Base-by-base conservation (phyloP, 2,797 vertebrate species). In the Acrossocheilus fasciatus region DNA sequence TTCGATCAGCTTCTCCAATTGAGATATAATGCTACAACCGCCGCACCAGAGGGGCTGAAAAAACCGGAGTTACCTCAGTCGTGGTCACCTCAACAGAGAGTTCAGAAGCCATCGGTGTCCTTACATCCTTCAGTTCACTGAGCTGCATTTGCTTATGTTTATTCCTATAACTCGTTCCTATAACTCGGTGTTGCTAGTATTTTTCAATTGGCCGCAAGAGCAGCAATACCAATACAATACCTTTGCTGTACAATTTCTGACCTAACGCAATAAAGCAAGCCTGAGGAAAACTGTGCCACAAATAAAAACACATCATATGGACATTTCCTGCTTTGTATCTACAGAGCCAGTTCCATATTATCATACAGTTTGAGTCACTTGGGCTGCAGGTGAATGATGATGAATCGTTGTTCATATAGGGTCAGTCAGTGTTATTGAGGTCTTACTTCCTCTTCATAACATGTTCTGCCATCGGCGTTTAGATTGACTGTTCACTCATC, bases 361-460 rank as follows among this genome's bases (percentile, higher is more conserved):
- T 85, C 36, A 79, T 85, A 70, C 45, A 41, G 4, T 69, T 84
- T 75, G 45, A 76, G 59, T 39, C 59, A 84, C 30, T 39, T 59
- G 68, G 26, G 68, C 68, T 72, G 68, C 20, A 72, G 50, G 52
- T 86, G 84, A 86, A 73, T 86, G 54, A 73, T 80, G 77, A 81
- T 10, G 39, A 62, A 83, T 84, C 2, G 3, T 34, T 78, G 81
- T 45, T 75, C 36, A 76, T 62, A 66, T 52, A 15, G 41, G 54
- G 84, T 81, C 77, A 50, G 84, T 81, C 68, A 74, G 15, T 73
- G 20, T 80, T 81, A 81, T 73, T 80, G 76, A 81, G 84, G 68
- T 86, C 54, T 81, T 20, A 50, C 77, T 86, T 52, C 64, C 50
- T 85, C 43, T 81, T 86, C 77, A 81, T 73, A 81, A 80, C 39